phyloP scores from a whole-genome alignment of 2,888 invertebrate species.

The Drosophila borealis region DNA sequence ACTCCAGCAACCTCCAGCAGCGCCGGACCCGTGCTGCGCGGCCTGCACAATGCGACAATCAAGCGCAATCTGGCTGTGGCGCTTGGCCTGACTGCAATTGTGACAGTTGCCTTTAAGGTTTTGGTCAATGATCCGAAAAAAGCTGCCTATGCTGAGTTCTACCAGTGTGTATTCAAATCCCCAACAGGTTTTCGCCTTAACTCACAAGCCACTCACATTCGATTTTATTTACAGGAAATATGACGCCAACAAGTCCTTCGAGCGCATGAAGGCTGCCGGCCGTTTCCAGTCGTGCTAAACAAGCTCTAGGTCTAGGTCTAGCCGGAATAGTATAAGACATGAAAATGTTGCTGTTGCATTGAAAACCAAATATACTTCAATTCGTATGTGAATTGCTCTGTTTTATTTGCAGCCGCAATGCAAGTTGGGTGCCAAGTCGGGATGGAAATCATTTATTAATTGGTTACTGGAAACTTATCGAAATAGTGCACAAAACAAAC shows the following conservation, averaged over 20 bases:
- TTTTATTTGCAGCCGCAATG: slow-evolving; percentile 8
- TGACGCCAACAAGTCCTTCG: slow-evolving; percentile 84
- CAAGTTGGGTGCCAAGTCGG: neutral
- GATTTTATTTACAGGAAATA: slow-evolving; percentile 77
- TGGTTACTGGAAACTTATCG: slow-evolving; percentile 68
- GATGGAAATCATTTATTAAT: slow-evolving; percentile 46
- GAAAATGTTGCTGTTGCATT: slow-evolving; percentile 61
- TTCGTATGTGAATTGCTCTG: slow-evolving; percentile 32
- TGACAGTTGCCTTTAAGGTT: slow-evolving; percentile 85
- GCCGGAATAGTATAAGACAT: slow-evolving; percentile 60
- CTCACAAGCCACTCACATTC: neutral
- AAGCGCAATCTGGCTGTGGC: slow-evolving; percentile 87
- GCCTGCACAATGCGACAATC: slow-evolving; percentile 88
- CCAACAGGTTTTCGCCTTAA: too few species aligned
- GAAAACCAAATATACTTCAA: slow-evolving; percentile 72
- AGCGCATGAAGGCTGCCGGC: slow-evolving; percentile 84
- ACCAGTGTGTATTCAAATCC: slow-evolving; percentile 87
- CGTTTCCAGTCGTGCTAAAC: slow-evolving; percentile 84
- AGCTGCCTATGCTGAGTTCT: slow-evolving; percentile 89
- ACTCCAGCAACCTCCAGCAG: slow-evolving; percentile 81
- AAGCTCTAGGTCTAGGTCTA: slow-evolving; percentile 4
- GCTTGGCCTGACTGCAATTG: slow-evolving; percentile 81
- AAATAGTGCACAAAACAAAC: slow-evolving; percentile 70
- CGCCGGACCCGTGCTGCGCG: slow-evolving; percentile 89
- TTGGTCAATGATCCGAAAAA: slow-evolving; percentile 86